phyloP scores from a whole-genome alignment of 2,113 vertebrate species.

The Myotis yumanensis region DNA sequence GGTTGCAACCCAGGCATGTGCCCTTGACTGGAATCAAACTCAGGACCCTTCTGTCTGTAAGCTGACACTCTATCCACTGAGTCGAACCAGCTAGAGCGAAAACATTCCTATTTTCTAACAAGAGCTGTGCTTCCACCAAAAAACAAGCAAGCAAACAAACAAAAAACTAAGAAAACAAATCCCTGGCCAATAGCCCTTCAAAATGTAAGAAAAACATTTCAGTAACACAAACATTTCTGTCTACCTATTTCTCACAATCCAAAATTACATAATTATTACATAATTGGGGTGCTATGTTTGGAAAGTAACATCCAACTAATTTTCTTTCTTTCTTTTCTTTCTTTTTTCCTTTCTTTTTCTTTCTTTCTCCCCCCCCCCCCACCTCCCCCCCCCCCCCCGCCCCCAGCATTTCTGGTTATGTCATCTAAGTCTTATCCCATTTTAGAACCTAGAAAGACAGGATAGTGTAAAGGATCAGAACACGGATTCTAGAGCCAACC shows the following conservation, averaged over 20 bases:
- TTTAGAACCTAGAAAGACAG: background rate
- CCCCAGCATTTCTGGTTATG: background rate
- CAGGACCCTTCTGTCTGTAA: too few species aligned
- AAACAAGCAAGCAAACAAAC: background rate
- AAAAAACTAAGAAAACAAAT: background rate
- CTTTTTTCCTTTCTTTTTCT: background rate
- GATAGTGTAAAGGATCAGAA: background rate
- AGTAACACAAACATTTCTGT: background rate
- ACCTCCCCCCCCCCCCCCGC: fast-evolving
- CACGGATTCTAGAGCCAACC: background rate
- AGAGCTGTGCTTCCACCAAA: background rate
- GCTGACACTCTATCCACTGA: too few species aligned
- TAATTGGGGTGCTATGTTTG: background rate
- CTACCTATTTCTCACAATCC: background rate
- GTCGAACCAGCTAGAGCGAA: background rate
- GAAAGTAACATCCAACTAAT: background rate
- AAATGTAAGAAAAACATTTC: background rate
- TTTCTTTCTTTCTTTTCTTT: background rate
- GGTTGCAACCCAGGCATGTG: too few species aligned
- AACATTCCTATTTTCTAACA: slow-evolving; percentile 3
- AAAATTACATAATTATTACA: background rate
- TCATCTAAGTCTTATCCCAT: background rate
- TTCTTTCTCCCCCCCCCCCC: fast-evolving
- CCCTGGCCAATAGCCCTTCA: background rate
- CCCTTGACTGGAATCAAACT: too few species aligned